Base-by-base conservation (phyloP, 2,888 invertebrate genomes). In the Folsomia candida region DNA sequence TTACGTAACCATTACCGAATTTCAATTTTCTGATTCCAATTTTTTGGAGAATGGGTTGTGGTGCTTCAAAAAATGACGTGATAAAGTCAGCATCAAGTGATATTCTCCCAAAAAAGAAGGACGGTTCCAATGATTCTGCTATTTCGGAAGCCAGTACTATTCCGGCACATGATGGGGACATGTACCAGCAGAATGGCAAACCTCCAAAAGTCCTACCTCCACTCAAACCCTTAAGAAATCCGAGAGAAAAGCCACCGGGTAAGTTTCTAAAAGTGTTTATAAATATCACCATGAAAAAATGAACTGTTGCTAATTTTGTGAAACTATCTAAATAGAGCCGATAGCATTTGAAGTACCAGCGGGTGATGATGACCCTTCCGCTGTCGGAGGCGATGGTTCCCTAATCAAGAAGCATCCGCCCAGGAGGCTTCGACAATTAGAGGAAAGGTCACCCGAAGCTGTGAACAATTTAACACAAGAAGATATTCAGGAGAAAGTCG, bases 341-440 rank as follows among this genome's bases (percentile, higher is more conserved):
- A 60, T 79, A 51, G 79, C 79, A 18, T 79, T 79, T 73, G 79
- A 79, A 74, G 79, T 79, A 54, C 78, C 79, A 61, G 77, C 78
- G 11, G 76, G 72, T n/a, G 77, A 76, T 28, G 59, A 54, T 2
- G 68, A 73, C 11, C 37, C 37, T 37, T 37, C 37, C 6, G 37
- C 37, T 37, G n/a, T n/a, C n/a, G n/a, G n/a, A n/a, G 64, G 61
- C 11, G 73, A 69, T 62, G 73, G 68, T 28, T 75, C 75, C 26
- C 62, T 79, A 51, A 78, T 79, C 26, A 77, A 78, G 60, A 69
- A 73, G 29, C 79, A 79, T 72, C 79, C 79, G 24, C 79, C 79
- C 2, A 70, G 76, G 51, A 61, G 79, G 59, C 71, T 78, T 26
- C 74, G 76, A 71, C 73, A 76, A 64, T 63, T 77, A 25, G 78